Base-by-base conservation (phyloP, 2,113 vertebrate genomes). In the Phodopus roborovskii region DNA sequence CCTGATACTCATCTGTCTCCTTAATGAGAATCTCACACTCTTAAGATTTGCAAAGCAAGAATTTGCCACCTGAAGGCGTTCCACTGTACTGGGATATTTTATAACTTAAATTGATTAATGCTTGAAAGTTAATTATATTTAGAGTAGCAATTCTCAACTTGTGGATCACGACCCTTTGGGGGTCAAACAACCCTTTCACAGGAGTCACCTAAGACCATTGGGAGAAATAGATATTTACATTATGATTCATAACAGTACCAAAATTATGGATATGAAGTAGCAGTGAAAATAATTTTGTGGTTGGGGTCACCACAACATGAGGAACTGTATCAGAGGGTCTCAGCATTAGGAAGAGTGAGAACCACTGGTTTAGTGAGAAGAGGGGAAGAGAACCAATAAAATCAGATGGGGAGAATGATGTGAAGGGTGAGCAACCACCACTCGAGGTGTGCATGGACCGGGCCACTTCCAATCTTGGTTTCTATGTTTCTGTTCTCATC, bases 21-120 rank as follows among this genome's bases (percentile, higher is more conserved):
- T 56, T 92, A 83, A 53, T 66, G 73, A 93, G 73, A 36, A 58
- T 58, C 39, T 16, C 45, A 36, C 22, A 56, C 5, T 53, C 17
- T 90, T 36, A 78, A 30, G 81, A 68, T 84, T 12, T 74, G 30
- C 39, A 70, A 20, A n/a, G 20, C 28, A 33, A 90, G 64, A 73
- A 30, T 73, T 79, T 95, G 81, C 58, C 26, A 33, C 48, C 39
- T 84, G n/a, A 84, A 88, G 71, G 85, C 36, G 78, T 84, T 60
- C 50, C 7, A 70, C 8, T 30, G 39, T 85, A 39, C 39, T 88
- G 87, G 39, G 86, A 70, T 91, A 79, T 96, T 90, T 83, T 82
- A 90, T 58, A 66, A 74, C 64, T 82, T 83, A 82, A 84, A 81
- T 30, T 91, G 77, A 94, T 58, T 95, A 74, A 82, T 53, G 60